Base-by-base conservation (phyloP, 2,797 vertebrate species). In the Gymnoscopelus microlampas region DNA sequence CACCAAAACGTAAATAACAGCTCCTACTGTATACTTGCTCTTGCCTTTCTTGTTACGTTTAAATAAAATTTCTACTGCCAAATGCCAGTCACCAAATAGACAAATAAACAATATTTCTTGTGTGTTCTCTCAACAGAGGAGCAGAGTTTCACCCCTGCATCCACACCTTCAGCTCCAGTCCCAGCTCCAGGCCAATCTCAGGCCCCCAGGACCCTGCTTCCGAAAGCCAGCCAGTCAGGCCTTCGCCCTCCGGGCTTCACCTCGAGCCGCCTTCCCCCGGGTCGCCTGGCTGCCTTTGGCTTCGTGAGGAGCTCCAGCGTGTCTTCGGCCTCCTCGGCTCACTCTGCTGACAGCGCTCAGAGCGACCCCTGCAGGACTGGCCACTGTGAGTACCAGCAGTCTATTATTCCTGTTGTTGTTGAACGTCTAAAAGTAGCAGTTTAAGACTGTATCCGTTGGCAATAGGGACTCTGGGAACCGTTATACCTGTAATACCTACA, bases 281-380 rank as follows among this genome's bases (percentile, higher is more conserved):
- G 96, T 32, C 97, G 97, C 32, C 91, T 98, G 81, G 95, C 96
- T 0, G 95, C 96, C 0, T 97, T 99, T 26, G 96, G 97, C 60
- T 99, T 99, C 7, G 94, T 98, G 72, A 93, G 97, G 73, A 99
- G 95, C 81, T 97, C 97, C 80, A 99, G 97, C 0, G 94, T 97
- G 50, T 97, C 98, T 5, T 98, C 97, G 0, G 95, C 94, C 32
- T 95, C 97, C 82, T 98, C 97, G 50, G 95, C 93, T 78, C 96
- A 97, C 74, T 96, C 97, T 0, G 93, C 78, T 0, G 96, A 98
- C 87, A 97, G 95, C 39, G 24, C 88, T 0, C 95, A 94, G 74
- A 95, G 94, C 0, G 96, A 98, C 82, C 93, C 94, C 70, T 93
- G 89, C 91, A 94, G 92, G 70, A 90, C 94, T 5, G 54, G 90